Evolutionary conservation across 2,888 invertebrate species (phyloP), one percentile per base, ranked within the genome.

Genomic region (Tineola bisselliella): DNA sequence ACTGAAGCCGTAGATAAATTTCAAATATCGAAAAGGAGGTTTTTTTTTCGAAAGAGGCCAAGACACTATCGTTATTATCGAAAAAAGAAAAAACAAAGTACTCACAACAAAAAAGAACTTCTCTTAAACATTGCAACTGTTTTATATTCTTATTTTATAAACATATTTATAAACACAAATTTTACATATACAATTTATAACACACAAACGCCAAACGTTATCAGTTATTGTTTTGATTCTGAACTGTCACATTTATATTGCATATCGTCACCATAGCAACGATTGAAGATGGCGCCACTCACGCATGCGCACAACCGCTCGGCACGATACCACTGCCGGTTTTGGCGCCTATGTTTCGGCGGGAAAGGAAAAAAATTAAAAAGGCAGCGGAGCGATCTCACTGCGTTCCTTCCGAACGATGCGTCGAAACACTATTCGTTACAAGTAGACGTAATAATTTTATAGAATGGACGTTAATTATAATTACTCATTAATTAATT

Each of bases 211-310:
- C 15, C 43, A 43, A 43, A n/a, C n/a, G 48, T 48, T 48, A 48
- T 38, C 48, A n/a, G n/a, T 10, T 17, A 4, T 54, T 54, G 18
- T 54, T 54, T 54, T 54, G 54, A 54, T 54, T 48, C n/a, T 38
- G 38, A 65, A 67, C 67, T 61, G 56, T 56, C 67, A 69, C 67
- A 64, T 48, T 61, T 63, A 63, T 62, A 59, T 62, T 63, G 63
- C 65, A 67, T 66, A 31, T 65, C 76, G 79, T 82, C 68, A 74
- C 79, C 75, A 81, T 81, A 69, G 72, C 74, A 77, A 83, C 79
- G 66, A 64, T 61, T 15, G n/a, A 77, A 76, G 66, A 78, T 76
- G 76, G 76, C 77, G 66, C 59, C 59, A 60, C 59, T 62, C 64
- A 68, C 77, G 79, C 82, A 78, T 79, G 81, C 81, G 79, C 72